phyloP scores from a whole-genome alignment of 2,113 vertebrate genomes.

The Oreochromis spilurus region DNA sequence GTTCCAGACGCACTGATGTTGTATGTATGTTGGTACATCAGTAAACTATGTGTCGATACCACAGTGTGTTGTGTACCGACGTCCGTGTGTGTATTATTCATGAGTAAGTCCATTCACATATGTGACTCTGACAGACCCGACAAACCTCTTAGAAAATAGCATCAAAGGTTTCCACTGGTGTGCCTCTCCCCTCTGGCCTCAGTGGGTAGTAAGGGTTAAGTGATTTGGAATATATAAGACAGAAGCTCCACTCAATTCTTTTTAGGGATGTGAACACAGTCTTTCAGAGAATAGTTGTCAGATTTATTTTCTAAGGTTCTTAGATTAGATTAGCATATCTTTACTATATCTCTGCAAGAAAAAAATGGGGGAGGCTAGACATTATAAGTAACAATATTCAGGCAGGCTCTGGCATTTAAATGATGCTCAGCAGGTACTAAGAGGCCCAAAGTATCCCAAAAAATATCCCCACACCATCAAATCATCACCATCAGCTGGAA shows the following conservation, averaged over 20 bases:
- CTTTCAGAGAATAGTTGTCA: neutral
- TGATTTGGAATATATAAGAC: neutral
- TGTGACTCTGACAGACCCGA: neutral
- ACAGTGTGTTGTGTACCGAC: neutral
- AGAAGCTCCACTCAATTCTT: neutral
- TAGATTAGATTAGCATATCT: neutral
- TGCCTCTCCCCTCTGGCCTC: neutral
- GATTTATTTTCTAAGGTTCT: neutral
- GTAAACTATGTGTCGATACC: conserved; percentile 1
- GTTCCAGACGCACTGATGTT: conserved; percentile 30
- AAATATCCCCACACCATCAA: neutral
- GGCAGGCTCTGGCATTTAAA: neutral
- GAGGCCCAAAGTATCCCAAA: neutral
- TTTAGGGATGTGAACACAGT: neutral
- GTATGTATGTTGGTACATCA: conserved; percentile 19
- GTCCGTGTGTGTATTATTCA: conserved; percentile 33
- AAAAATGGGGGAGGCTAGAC: rapidly evolving
- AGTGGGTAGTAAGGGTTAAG: neutral
- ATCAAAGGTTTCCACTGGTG: neutral
- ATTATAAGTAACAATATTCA: neutral
- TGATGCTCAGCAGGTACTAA: neutral
- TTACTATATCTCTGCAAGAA: neutral
- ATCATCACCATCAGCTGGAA: neutral
- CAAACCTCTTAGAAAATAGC: neutral
- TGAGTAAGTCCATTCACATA: neutral